Conservation (phyloP, 1,140 invertebrate genomes). For the Pseudomyrmex pallidus region DNA sequence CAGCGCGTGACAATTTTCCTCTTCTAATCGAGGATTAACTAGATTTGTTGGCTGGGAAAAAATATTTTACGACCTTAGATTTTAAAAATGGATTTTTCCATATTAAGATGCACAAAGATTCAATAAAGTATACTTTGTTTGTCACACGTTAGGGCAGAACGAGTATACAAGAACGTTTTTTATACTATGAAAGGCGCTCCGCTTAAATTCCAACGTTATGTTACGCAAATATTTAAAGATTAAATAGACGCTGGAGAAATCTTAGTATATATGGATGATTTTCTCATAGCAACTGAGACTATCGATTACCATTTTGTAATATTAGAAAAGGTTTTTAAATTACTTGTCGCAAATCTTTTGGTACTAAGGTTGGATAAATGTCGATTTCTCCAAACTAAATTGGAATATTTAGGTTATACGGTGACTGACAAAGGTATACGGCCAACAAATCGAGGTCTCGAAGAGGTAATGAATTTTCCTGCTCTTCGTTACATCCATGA, state of each 20-base stretch:
- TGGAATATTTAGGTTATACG: too few relatives aligned
- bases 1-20: conserved; percentile 16
- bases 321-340: conserved; percentile 6
- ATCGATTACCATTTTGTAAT: conserved; percentile 42
- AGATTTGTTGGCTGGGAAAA: not conserved
- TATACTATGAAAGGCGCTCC: too few relatives aligned
- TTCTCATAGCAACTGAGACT: conserved; percentile 33
- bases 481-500: too few relatives aligned
- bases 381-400: too few relatives aligned
- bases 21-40: conserved; percentile 45
- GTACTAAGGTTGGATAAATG: too few relatives aligned
- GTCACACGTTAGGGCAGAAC: too few relatives aligned
- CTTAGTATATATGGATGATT: conserved; percentile 45
- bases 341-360: conserved; percentile 8
- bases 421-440: too few relatives aligned
- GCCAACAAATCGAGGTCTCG: too few relatives aligned
- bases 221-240: conserved; percentile 29
- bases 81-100: conserved; percentile 23
- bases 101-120: conserved; percentile 8
- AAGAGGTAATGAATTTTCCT: too few relatives aligned
- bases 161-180: too few relatives aligned
- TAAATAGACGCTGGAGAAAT: not conserved
- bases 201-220: conserved; percentile 42
- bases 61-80: conserved; percentile 12
- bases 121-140: too few relatives aligned